Evolutionary conservation across 2,113 vertebrate species (phyloP).

Genomic region (Lepidothrix coronata): DNA sequence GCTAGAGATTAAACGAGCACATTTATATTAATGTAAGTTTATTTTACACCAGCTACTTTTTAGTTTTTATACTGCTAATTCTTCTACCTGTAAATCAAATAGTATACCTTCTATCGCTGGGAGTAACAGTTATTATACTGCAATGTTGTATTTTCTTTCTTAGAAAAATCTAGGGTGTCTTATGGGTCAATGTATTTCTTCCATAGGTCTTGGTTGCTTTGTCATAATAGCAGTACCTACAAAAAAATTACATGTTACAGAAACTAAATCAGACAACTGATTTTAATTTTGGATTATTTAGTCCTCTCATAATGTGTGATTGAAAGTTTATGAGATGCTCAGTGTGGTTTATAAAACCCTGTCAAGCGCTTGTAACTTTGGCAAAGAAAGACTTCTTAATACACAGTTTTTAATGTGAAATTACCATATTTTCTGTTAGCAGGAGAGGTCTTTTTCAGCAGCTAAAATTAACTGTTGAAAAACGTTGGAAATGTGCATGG

Average conservation of each 20-base stretch:
- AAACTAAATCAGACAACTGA: conserved; percentile 19
- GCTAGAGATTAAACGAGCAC: not conserved
- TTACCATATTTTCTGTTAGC: conserved; percentile 66
- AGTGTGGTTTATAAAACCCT: conserved; percentile 63
- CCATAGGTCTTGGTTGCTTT: not conserved
- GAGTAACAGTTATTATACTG: not conserved
- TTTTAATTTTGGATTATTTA: conserved; percentile 58
- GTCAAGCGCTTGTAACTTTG: conserved; percentile 62
- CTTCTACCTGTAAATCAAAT: not conserved
- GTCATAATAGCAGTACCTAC: not conserved
- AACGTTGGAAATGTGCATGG: conserved; percentile 65
- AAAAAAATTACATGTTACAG: conserved; percentile 9
- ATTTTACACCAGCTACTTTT: not conserved
- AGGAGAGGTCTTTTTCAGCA: conserved; percentile 64
- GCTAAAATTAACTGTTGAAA: conserved; percentile 71
- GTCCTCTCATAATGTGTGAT: conserved; percentile 46
- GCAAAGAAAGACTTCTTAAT: conserved; percentile 65
- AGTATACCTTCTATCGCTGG: not conserved
- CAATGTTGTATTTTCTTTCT: not conserved
- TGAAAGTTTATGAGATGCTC: conserved; percentile 60
- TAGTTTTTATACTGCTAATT: not conserved
- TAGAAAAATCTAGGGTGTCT: not conserved
- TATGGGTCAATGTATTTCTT: not conserved
- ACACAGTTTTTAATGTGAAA: conserved; percentile 66
- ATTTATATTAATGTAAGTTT: not conserved